phyloP scores from a whole-genome alignment of 64 coral and sea anemone genomes.

The Platygyra sinensis region DNA sequence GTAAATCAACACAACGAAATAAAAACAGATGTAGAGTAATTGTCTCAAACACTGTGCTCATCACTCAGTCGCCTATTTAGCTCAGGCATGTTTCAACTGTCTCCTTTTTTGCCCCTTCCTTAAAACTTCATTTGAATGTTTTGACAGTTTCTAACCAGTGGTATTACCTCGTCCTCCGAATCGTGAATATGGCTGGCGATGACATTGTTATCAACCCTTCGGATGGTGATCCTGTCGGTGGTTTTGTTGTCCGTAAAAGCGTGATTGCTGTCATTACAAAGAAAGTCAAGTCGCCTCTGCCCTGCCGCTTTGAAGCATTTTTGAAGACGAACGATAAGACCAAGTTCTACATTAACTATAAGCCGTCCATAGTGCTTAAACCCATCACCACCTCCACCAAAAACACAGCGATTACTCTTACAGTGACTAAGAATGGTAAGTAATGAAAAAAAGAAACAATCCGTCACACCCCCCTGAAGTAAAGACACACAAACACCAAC shows the following conservation, averaged over 20 bases:
- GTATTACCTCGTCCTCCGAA: constrained; percentile 30
- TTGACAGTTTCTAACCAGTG: constrained; percentile 24
- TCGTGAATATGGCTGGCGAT: constrained; percentile 25
- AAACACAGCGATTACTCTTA: constrained; percentile 39
- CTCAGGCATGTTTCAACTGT: not conserved
- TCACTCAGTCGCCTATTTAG: too few species aligned
- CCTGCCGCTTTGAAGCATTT: constrained; percentile 40
- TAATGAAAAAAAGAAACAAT: not conserved
- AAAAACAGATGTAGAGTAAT: too few species aligned
- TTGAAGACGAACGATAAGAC: constrained; percentile 31
- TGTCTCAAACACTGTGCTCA: too few species aligned
- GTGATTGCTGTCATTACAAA: constrained; percentile 48
- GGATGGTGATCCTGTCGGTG: constrained; percentile 17
- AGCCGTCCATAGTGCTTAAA: constrained; percentile 39
- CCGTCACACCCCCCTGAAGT: too few species aligned
- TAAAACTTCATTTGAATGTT: not conserved
- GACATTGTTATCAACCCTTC: constrained; percentile 2
- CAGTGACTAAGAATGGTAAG: constrained; percentile 51
- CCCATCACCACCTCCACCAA: constrained; percentile 38
- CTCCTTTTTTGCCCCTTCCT: not conserved
- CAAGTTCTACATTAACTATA: constrained; percentile 71
- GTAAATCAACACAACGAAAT: too few species aligned
- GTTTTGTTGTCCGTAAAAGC: constrained; percentile 33
- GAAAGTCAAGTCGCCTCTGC: constrained; percentile 54
- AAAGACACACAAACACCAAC: too few species aligned